phyloP scores from a whole-genome alignment of 2,113 vertebrate genomes.

The Lathamus discolor region DNA sequence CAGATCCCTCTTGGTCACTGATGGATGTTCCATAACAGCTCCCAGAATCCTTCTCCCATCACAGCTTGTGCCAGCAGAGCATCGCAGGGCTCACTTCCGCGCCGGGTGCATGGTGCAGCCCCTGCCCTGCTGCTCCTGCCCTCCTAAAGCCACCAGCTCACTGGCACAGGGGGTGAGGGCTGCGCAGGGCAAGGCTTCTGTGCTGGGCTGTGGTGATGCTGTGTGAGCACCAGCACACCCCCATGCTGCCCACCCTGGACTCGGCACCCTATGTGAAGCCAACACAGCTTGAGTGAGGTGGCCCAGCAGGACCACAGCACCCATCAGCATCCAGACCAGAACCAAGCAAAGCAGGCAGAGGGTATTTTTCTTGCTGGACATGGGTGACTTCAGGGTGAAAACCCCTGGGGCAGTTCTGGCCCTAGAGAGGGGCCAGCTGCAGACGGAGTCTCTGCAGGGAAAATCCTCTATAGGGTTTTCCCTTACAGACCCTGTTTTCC shows the following conservation, averaged over 20 bases:
- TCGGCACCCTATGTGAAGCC: rapidly evolving
- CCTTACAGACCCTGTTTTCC: not conserved
- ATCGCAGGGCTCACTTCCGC: rapidly evolving
- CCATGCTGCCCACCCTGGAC: rapidly evolving
- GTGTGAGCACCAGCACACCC: not conserved
- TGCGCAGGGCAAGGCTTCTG: not conserved
- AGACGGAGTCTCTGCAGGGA: too few species aligned
- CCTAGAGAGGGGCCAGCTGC: not conserved
- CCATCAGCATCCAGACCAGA: rapidly evolving
- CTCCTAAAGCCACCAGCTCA: not conserved
- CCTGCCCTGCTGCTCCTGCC: not conserved
- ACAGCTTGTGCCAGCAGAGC: not conserved
- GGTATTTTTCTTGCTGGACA: not conserved
- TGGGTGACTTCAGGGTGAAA: rapidly evolving
- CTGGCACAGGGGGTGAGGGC: not conserved
- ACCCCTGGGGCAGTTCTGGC: not conserved
- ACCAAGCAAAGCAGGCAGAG: not conserved
- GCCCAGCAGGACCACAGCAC: not conserved
- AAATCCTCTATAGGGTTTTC: rapidly evolving
- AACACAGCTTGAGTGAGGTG: not conserved
- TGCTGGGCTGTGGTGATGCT: not conserved
- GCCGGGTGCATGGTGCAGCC: rapidly evolving
- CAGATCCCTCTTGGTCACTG: not conserved
- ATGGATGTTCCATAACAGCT: not conserved
- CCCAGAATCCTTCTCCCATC: not conserved